Conservation (phyloP, 2,797 vertebrate genomes). For the Muraenolepis orangiensis region DNA sequence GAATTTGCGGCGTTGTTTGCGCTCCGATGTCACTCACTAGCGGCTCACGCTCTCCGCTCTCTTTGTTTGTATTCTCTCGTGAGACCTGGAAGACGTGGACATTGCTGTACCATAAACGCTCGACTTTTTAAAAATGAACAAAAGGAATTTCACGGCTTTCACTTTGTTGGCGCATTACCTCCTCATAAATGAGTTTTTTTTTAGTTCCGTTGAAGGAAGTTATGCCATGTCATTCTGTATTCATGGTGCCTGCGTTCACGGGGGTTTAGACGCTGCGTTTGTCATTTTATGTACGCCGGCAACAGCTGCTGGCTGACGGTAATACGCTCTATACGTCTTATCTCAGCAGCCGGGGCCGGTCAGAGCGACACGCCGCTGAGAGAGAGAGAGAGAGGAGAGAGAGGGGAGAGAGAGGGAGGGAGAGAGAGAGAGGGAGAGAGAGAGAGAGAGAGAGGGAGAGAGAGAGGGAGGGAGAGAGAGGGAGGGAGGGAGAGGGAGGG, state of each 20-base stretch:
- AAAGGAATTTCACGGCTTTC: slow-evolving; percentile 14
- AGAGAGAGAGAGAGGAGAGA: no score
- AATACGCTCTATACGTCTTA: not conserved
- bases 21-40: slow-evolving; percentile 39
- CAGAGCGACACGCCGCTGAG: not conserved
- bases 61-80: slow-evolving; percentile 19
- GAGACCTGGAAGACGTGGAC: slow-evolving; percentile 6
- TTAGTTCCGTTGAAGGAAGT: not conserved
- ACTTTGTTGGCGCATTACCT: slow-evolving; percentile 19
- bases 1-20: slow-evolving; percentile 58
- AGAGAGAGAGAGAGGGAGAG: no score
- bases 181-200: slow-evolving; percentile 3
- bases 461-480: not conserved
- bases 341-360: not conserved
- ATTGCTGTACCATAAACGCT: slow-evolving; percentile 2
- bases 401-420: no score
- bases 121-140: slow-evolving; percentile 18
- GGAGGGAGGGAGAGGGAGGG: not conserved
- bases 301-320: not conserved
- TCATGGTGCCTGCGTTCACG: not conserved
- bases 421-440: not conserved
- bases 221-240: not conserved
- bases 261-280: not conserved
- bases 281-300: not conserved
- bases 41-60: slow-evolving; percentile 17